Conservation (phyloP, 2,113 vertebrate species). For the Pheucticus melanocephalus region DNA sequence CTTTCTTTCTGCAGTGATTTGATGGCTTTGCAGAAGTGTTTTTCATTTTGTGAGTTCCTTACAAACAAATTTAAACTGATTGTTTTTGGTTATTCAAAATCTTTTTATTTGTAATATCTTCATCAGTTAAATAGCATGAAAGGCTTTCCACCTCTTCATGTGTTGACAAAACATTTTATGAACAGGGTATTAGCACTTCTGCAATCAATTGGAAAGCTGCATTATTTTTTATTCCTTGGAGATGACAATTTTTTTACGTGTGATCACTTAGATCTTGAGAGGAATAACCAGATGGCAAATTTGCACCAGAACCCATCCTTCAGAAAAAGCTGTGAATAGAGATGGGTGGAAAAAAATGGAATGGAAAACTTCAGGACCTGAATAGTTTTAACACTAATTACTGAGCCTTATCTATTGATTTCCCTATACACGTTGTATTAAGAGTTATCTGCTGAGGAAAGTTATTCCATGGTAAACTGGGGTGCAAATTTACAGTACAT, state of each 20-base stretch:
- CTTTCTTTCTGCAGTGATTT: not conserved
- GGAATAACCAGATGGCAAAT: not conserved
- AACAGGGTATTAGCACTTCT: not conserved
- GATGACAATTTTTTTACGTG: not conserved
- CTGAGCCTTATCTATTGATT: not conserved
- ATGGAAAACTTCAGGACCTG: not conserved
- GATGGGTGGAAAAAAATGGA: not conserved
- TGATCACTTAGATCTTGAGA: not conserved
- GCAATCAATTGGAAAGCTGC: not conserved
- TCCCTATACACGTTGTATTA: not conserved
- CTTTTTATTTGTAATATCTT: not conserved
- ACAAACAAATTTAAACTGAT: not conserved
- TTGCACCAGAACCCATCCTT: not conserved
- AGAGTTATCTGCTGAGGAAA: not conserved
- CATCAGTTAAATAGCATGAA: not conserved
- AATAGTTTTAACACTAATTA: not conserved
- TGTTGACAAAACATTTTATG: not conserved
- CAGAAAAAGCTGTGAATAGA: not conserved
- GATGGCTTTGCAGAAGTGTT: not conserved
- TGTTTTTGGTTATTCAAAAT: not conserved
- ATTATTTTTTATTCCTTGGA: not conserved
- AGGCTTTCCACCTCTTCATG: not conserved
- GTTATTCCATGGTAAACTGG: constrained; percentile 13
- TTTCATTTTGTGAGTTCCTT: not conserved
- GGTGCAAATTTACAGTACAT: constrained; percentile 60